Evolutionary conservation across 2,888 invertebrate species (phyloP).

Genomic region (Leucoma salicis): DNA sequence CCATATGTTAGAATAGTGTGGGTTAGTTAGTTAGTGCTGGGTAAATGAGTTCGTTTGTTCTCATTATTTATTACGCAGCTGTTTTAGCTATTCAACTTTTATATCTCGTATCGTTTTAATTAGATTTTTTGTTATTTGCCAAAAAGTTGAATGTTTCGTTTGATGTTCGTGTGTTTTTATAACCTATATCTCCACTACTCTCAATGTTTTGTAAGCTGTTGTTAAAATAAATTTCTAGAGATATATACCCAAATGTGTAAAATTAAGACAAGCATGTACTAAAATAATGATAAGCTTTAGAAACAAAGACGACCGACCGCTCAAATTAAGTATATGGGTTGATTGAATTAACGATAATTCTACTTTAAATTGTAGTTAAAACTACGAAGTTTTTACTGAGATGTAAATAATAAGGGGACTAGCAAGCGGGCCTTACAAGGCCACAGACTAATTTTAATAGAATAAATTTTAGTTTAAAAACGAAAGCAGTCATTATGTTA

Average conservation of each 20-base stretch:
- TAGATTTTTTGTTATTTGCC: no score
- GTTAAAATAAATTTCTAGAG: background rate
- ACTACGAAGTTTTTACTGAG: no score
- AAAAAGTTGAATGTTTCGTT: no score
- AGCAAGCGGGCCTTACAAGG: background rate
- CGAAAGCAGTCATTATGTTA: background rate
- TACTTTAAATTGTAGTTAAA: no score
- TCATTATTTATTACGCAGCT: background rate
- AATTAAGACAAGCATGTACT: background rate
- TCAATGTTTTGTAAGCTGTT: background rate
- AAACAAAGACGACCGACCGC: background rate
- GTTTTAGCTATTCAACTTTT: background rate
- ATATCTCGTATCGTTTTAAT: background rate
- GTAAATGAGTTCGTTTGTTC: background rate
- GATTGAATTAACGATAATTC: background rate
- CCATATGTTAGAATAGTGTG: slow-evolving; percentile 55
- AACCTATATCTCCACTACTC: background rate
- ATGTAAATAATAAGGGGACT: background rate
- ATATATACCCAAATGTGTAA: background rate
- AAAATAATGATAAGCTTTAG: background rate
- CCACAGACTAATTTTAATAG: background rate
- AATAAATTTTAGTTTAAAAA: background rate
- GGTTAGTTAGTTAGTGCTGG: slow-evolving; percentile 66
- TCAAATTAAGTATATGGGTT: background rate
- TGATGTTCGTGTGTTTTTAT: no score